Evolutionary conservation across 2,888 invertebrate genomes (phyloP).

Genomic region (Torymus aiolomorphi): DNA sequence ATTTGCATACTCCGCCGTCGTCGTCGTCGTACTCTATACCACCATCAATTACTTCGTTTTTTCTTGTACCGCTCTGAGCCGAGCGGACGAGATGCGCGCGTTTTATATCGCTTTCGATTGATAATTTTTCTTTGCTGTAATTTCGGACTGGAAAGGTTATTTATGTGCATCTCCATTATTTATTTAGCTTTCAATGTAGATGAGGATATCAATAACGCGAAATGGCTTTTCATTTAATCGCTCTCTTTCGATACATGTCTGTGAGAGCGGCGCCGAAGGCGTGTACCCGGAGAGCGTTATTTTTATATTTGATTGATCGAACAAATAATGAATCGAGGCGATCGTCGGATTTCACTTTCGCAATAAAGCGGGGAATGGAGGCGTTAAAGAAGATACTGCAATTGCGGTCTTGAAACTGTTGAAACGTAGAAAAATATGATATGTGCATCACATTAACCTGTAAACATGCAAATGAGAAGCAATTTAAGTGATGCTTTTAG

Average conservation of each 20-base stretch:
- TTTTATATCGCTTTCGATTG: neutral
- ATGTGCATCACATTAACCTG: too few relatives aligned
- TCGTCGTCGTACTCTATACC: neutral
- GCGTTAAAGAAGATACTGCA: neutral
- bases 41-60: constrained; percentile 31
- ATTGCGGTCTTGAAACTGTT: neutral
- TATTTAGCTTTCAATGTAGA: too few relatives aligned
- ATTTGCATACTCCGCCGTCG: constrained; percentile 46
- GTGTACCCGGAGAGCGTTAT: neutral
- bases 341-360: constrained; percentile 22
- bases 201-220: constrained; percentile 18
- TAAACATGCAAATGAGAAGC: too few relatives aligned
- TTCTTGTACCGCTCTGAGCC: neutral
- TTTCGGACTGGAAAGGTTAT: neutral
- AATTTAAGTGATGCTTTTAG: too few relatives aligned
- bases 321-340: constrained; percentile 33
- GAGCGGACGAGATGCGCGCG: neutral
- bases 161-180: too few relatives aligned
- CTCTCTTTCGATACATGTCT: constrained; percentile 23
- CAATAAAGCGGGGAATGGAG: neutral
- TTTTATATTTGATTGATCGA: constrained; percentile 37
- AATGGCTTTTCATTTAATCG: constrained; percentile 39
- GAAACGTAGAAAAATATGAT: too few relatives aligned
- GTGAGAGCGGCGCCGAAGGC: neutral
- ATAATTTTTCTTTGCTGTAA: constrained; percentile 5